phyloP scores from a whole-genome alignment of 2,113 vertebrate genomes.

The Pedetes capensis region DNA sequence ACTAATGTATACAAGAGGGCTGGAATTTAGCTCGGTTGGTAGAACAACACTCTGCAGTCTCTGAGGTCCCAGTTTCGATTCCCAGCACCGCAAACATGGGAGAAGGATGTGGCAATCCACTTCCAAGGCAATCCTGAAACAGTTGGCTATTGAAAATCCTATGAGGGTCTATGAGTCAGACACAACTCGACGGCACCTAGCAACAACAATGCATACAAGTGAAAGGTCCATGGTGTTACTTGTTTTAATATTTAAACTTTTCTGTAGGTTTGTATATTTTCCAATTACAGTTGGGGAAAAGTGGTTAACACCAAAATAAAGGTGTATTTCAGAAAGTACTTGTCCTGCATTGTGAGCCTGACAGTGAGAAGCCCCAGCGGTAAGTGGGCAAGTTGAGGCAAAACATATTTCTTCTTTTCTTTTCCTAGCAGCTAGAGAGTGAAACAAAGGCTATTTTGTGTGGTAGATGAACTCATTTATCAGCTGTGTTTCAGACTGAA shows the following conservation, averaged over 20 bases:
- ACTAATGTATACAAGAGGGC: too few relatives aligned
- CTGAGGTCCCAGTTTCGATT: too few relatives aligned
- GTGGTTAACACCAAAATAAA: background rate
- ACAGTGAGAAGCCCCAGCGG: background rate
- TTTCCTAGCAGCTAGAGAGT: constrained; percentile 55
- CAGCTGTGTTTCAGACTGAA: constrained; percentile 59
- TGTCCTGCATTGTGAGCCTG: background rate
- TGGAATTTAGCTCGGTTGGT: too few relatives aligned
- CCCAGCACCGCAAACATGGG: too few relatives aligned
- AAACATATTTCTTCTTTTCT: background rate
- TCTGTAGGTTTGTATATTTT: background rate
- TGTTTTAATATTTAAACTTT: background rate
- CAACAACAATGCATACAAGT: too few relatives aligned
- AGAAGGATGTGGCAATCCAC: too few relatives aligned
- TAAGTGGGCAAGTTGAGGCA: constrained; percentile 56
- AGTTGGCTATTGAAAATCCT: too few relatives aligned
- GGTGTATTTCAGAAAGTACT: background rate
- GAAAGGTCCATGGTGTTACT: too few relatives aligned
- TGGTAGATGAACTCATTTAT: constrained; percentile 78
- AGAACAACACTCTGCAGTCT: too few relatives aligned
- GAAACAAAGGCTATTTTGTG: constrained; percentile 75
- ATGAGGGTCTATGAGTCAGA: too few relatives aligned
- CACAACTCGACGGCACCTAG: too few relatives aligned
- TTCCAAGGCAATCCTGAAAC: too few relatives aligned
- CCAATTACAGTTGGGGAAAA: background rate